Percentiles rank a stretch among this genome's conserved stretches.
Conservation (phyloP, 2,888 invertebrate genomes). For the Drosophila kokeensis region DNA sequence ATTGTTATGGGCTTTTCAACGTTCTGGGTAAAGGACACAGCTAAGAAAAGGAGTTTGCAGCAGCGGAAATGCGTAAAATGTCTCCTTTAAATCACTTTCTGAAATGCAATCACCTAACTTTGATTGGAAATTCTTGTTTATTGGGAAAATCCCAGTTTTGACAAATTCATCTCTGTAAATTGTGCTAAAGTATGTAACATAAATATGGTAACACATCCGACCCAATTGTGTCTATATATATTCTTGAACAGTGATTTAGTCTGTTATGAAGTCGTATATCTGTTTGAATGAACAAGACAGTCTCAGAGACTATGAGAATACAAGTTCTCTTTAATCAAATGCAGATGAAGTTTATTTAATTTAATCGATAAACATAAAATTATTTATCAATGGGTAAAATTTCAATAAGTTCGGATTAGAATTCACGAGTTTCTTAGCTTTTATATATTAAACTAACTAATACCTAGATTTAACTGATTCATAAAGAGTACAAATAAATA, state of each 20-base stretch:
- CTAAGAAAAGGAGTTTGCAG: background rate
- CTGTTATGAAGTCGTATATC: too few relatives aligned
- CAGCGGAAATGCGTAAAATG: constrained; percentile 7
- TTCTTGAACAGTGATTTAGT: background rate
- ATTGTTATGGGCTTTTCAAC: constrained; percentile 30
- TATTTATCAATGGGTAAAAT: too few relatives aligned
- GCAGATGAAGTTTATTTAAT: background rate
- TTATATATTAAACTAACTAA: background rate
- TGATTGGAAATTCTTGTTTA: background rate
- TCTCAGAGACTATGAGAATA: background rate
- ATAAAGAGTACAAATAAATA: background rate
- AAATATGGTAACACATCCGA: background rate
- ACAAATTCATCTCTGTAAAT: background rate
- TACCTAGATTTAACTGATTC: background rate
- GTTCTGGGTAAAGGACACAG: background rate
- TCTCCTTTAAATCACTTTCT: too few relatives aligned
- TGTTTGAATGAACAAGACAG: background rate
- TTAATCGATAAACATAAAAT: background rate
- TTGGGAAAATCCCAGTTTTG: background rate
- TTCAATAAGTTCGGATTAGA: too few relatives aligned
- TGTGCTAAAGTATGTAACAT: background rate
- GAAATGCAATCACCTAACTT: background rate
- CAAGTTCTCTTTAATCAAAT: background rate
- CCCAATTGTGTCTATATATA: background rate
- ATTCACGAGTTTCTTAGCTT: too few relatives aligned